Base-by-base conservation (phyloP, 2,888 invertebrate genomes). In the Anticlea derivata region DNA sequence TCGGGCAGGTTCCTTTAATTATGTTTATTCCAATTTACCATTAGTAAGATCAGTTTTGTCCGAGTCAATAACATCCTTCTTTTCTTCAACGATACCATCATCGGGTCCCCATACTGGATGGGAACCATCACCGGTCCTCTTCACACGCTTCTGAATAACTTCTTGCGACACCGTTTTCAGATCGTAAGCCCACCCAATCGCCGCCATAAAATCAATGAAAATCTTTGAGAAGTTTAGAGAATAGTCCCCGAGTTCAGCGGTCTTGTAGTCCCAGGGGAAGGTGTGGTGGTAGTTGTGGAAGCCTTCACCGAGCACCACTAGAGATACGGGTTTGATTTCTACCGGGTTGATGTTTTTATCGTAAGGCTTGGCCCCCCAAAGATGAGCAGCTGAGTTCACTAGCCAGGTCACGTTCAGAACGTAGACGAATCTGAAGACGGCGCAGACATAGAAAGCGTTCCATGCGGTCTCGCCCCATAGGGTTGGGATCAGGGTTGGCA, bases 201-300 rank as follows among this genome's bases (percentile, higher is more conserved):
- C 92, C 1, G 96, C 94, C 91, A 95, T 96, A 51, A 94, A 86
- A 70, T 97, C 96, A 58, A 97, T 95, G 73, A 96, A 95, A 1
- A 93, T 78, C 26, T 95, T 95, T 0, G 96, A 95, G 27, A 94
- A 75, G 75, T 97, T 97, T 26, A 94, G 75, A 7, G 92, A 91
- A 73, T 94, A 93, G 58, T 92, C 83, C 22, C 96, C 96, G 22
- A 95, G 88, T 75, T 96, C 96, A 8, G 95, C 93, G 7, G 96
- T 94, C 71, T 95, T 94, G 88, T 96, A 96, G 72, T 96, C 96
- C 93, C 95, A 95, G 0, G 96, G 96, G 90, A 96, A 96, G 0
- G 92, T 91, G 83, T 96, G 96, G 69, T 97, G 97, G 78, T 96
- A 97, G 76, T 97, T 96, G 85, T 97, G 96, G 93, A 95, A 97